Base-by-base conservation (phyloP, 1,140 invertebrate species). In the Drosophila nikananu region DNA sequence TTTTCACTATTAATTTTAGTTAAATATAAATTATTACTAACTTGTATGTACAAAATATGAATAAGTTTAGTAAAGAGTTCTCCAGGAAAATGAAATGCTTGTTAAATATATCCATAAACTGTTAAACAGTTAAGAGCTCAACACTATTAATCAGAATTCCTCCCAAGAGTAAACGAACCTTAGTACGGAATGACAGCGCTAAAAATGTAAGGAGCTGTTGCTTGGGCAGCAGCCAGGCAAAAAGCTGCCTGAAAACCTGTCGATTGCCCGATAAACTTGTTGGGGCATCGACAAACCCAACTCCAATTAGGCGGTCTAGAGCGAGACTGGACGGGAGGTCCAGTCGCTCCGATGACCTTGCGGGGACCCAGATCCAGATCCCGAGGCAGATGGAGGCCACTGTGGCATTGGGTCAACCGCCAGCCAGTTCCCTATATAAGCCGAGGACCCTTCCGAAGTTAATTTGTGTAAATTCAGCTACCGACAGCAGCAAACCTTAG, bases 221-320 rank as follows among this genome's bases (percentile, higher is more conserved):
- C n/a, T n/a, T 10, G 32, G 32, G 27, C 41, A n/a, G n/a, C 25
- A 27, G 21, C n/a, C n/a, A n/a, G n/a, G n/a, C 32, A 21, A 32
- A 59, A 62, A 59, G 27, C 12, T 27, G 41, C 10, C 27, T 17
- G 44, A 39, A 87, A 89, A 90, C 84, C 86, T 89, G 84, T 89
- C 84, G 86, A 89, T 81, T 52, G 81, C 44, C 60, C 71, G 84
- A 89, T 84, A 84, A 89, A 89, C 81, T 73, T 49, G 86, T 81
- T 81, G 84, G 21, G 21, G 44, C 60, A 55, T 44, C 21, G 52
- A 21, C 21, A 17, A 23, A 17, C 55, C 79, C 70, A 70, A 58
- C 48, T 67, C 55, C 77, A 89, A 89, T 89, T 89, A 89, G 77
- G 80, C 65, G 67, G 48, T 37, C 58, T 41, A 32, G 59, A 59